Conservation (phyloP, 2,888 invertebrate species). For the Chironomus riparius region DNA sequence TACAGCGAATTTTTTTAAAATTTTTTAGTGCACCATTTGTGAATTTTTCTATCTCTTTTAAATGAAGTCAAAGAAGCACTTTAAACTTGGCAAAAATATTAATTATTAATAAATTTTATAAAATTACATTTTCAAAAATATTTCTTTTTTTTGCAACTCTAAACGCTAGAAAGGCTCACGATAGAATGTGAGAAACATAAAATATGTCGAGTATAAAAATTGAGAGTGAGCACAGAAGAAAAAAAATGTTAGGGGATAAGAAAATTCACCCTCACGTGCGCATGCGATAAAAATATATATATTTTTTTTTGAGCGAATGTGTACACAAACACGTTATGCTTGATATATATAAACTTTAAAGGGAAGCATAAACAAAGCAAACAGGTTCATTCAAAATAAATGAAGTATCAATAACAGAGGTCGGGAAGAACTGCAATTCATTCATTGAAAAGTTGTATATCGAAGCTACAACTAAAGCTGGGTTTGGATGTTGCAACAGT, state of each 20-base stretch:
- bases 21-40: not conserved
- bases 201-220: conserved; percentile 2
- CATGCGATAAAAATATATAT: not conserved
- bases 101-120: not conserved
- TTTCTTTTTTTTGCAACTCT: conserved; percentile 15
- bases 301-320: not conserved
- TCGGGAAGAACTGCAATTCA: not conserved
- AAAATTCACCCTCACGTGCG: conserved; percentile 17
- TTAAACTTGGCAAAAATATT: not conserved
- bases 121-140: conserved; percentile 12
- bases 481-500: too few species aligned
- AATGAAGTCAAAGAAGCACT: not conserved
- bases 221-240: not conserved
- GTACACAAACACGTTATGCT: not conserved
- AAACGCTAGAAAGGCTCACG: conserved; percentile 23
- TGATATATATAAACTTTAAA: not conserved
- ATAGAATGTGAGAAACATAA: conserved; percentile 19
- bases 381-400: not conserved
- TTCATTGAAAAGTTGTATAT: not conserved
- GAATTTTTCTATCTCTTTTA: not conserved
- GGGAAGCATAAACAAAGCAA: not conserved
- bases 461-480: too few species aligned
- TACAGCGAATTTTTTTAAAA: not conserved
- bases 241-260: conserved; percentile 15
- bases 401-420: not conserved